Percentiles rank a stretch among this genome's conserved stretches.
phyloP scores from a whole-genome alignment of 2,113 vertebrate genomes.

The Labeo catla region DNA sequence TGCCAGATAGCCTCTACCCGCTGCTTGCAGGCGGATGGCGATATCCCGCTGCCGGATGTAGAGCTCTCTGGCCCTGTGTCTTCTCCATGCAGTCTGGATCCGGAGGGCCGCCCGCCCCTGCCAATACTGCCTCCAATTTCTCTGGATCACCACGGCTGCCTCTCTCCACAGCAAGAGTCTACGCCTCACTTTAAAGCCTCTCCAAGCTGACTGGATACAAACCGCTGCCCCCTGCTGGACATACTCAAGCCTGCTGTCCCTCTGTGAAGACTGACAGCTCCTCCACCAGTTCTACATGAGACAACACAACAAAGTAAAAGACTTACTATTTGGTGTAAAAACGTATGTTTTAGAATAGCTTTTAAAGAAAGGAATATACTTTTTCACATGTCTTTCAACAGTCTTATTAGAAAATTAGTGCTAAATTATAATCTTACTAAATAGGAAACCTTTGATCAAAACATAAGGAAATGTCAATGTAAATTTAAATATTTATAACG shows the following conservation, averaged over 20 bases:
- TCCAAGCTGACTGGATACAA: slow-evolving; percentile 86
- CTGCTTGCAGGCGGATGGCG: slow-evolving; percentile 80
- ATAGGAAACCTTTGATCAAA: not conserved
- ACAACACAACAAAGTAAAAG: not conserved
- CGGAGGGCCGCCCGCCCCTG: slow-evolving; percentile 77
- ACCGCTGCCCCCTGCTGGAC: slow-evolving; percentile 76
- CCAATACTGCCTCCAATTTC: slow-evolving; percentile 78
- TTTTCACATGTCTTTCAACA: not conserved
- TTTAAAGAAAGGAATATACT: not conserved
- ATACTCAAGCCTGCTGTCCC: slow-evolving; percentile 54
- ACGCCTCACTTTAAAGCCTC: slow-evolving; percentile 79
- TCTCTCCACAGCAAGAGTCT: slow-evolving; percentile 78
- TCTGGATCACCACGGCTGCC: slow-evolving; percentile 85
- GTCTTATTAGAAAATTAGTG: not conserved
- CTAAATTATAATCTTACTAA: not conserved
- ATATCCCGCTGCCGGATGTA: slow-evolving; percentile 70
- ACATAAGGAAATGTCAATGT: not conserved
- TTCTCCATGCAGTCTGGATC: slow-evolving; percentile 88
- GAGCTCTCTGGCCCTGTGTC: slow-evolving; percentile 71
- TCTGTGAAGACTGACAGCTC: slow-evolving; percentile 69
- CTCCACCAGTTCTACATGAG: slow-evolving; percentile 86
- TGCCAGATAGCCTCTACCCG: slow-evolving; percentile 80
- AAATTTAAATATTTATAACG: not conserved
- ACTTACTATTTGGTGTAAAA: not conserved
- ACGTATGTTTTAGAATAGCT: not conserved